phyloP scores from a whole-genome alignment of 2,113 vertebrate genomes.

The Scomber japonicus region DNA sequence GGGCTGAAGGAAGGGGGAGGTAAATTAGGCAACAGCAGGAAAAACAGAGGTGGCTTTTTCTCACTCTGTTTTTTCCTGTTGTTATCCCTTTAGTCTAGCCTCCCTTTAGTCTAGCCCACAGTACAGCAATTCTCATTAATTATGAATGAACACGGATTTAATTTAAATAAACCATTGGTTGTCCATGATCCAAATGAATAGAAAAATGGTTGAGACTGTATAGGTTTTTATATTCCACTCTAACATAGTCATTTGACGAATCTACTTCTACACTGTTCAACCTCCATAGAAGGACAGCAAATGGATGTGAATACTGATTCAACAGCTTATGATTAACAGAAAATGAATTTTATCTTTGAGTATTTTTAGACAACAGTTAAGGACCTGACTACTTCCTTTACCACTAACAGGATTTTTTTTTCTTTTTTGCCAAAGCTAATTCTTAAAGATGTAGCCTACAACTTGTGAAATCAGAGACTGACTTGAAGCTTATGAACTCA shows the following conservation, averaged over 20 bases:
- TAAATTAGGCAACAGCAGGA: slow-evolving; percentile 28
- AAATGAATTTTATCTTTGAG: too few species aligned
- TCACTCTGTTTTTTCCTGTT: not conserved
- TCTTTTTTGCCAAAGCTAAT: too few species aligned
- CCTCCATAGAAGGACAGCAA: too few species aligned
- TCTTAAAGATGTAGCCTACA: too few species aligned
- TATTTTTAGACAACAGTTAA: too few species aligned
- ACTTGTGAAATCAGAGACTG: too few species aligned
- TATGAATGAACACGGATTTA: slow-evolving; percentile 4
- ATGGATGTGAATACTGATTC: not conserved
- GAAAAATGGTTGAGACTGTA: not conserved
- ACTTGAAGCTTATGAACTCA: too few species aligned
- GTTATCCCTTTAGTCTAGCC: not conserved
- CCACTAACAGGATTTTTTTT: too few species aligned
- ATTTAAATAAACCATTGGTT: not conserved
- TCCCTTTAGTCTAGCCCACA: not conserved
- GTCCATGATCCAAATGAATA: not conserved
- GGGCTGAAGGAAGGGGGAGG: slow-evolving; percentile 27
- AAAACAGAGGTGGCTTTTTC: slow-evolving; percentile 25
- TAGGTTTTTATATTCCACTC: not conserved
- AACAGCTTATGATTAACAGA: too few species aligned
- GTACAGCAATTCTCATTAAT: slow-evolving; percentile 30
- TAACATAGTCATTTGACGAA: not conserved
- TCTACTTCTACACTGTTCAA: too few species aligned
- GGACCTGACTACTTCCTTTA: too few species aligned